Conservation (phyloP, 2,113 vertebrate genomes). For the Eptesicus fuscus region DNA sequence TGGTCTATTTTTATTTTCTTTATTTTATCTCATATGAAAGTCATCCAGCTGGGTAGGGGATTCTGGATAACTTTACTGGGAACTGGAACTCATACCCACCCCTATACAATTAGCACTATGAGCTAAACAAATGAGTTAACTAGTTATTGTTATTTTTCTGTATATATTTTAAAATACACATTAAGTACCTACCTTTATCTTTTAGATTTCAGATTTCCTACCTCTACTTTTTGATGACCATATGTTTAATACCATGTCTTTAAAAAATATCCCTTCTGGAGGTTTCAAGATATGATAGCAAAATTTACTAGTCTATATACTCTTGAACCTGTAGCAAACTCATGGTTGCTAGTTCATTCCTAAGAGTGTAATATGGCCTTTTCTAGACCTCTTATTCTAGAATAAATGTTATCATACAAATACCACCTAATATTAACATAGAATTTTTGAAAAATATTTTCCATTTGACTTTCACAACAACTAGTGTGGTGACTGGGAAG, state of each 20-base stretch:
- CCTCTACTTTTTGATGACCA: not conserved
- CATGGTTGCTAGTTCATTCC: not conserved
- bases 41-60: not conserved
- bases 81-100: not conserved
- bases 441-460: conserved; percentile 2
- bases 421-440: not conserved
- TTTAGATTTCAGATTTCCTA: conserved; percentile 1
- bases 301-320: not conserved
- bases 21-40: not conserved
- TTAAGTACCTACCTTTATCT: conserved; percentile 6
- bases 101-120: not conserved
- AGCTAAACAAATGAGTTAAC: conserved; percentile 12
- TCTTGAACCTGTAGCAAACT: not conserved
- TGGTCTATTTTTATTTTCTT: not conserved
- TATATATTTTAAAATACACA: not conserved
- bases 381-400: not conserved
- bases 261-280: not conserved
- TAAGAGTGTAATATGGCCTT: not conserved
- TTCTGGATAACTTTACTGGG: not conserved
- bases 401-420: not conserved
- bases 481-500: not conserved
- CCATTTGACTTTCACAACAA: conserved; percentile 33
- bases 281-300: not conserved
- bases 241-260: not conserved
- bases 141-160: not conserved